A percentile compares a stretch with the other conserved stretches of the same genome.
Evolutionary conservation across 2,888 invertebrate species (phyloP).

Genomic region (Drosophila demipolita): DNA sequence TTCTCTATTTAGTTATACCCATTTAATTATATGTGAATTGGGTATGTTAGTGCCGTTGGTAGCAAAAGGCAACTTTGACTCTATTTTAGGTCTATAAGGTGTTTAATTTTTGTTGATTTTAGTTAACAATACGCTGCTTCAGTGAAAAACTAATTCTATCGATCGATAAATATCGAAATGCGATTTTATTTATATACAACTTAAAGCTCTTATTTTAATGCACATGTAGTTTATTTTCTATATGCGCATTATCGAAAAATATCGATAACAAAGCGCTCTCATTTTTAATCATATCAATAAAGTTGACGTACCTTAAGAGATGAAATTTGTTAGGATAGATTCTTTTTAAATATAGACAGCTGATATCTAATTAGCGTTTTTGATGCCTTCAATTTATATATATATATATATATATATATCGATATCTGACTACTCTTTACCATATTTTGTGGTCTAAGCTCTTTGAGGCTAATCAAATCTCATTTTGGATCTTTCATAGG

Average conservation of each 20-base stretch:
- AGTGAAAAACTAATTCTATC: too few relatives aligned
- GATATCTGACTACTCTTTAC: neutral
- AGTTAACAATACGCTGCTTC: neutral
- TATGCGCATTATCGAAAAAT: neutral
- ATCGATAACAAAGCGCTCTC: neutral
- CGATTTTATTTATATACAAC: neutral
- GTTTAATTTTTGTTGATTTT: neutral
- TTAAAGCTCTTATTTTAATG: neutral
- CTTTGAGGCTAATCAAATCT: neutral
- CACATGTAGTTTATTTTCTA: neutral
- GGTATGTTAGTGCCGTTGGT: too few relatives aligned
- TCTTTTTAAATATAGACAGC: neutral
- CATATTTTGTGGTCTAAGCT: too few relatives aligned
- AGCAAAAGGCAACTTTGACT: neutral
- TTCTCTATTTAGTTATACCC: constrained; percentile 1
- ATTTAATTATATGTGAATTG: neutral
- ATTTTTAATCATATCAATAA: neutral
- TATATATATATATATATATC: neutral
- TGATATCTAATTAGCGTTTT: neutral
- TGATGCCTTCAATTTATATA: neutral
- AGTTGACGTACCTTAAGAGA: neutral
- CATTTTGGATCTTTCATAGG: neutral
- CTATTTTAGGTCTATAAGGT: neutral
- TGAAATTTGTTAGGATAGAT: neutral
- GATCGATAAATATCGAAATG: neutral